Evolutionary conservation across 2,888 invertebrate genomes (phyloP), one percentile per base, ranked within the genome.

Genomic region (Netelia fuscicornis): DNA sequence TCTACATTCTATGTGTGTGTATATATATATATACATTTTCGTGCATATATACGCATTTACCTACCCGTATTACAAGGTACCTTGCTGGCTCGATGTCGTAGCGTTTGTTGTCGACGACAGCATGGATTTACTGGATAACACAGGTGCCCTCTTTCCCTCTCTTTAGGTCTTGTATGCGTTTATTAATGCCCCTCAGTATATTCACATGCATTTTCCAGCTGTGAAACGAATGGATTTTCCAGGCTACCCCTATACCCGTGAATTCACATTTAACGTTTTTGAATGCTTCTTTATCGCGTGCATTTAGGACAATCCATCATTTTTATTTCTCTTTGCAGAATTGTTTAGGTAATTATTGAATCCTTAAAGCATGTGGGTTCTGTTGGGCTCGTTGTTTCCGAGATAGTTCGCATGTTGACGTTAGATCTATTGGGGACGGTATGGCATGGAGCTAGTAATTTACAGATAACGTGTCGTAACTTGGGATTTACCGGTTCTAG

Each of bases 61-160:
- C 60, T 52, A 84, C 84, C 84, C 72, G 84, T 80, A 84, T 84
- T 75, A 58, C 76, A 72, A 37, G 56, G 23, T 58, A 37, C 37
- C 64, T 76, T 68, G 65, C 54, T 54, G 60, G 54, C 67, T 68
- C 13, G n/a, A 71, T 60, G 64, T 54, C 48, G 37, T 25, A 10
- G 65, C 8, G 76, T 17, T 60, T 60, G 80, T 80, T 52, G 58
- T 44, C 65, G 71, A 77, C 81, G 68, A 77, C 72, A 77, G 65
- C 76, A 60, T 72, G 81, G 72, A 84, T 84, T 81, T 75, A 81
- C 65, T 62, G 25, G 20, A 70, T 84, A 77, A 72, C 76, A 72
- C 80, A 72, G 75, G 70, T 70, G 48, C 70, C 17, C 70, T 44
- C 37, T 74, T 17, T 75, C 62, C 20, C 67, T 13, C 42, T 71